Conservation (phyloP, 37 sponge, comb jelly and placozoan species). For the Aplysina aerophoba region DNA sequence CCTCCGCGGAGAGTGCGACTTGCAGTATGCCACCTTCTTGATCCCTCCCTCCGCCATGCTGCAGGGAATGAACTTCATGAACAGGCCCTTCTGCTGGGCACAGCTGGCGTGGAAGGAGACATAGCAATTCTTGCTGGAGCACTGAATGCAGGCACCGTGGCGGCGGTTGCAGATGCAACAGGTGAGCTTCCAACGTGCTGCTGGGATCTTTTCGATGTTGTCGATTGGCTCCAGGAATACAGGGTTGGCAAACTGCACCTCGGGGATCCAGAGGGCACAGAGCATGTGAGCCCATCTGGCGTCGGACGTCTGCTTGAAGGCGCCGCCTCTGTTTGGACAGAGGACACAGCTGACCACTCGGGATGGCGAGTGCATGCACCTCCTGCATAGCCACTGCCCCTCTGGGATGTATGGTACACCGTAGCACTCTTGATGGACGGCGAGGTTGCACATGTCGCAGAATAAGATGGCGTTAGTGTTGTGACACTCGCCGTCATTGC, state of each 20-base stretch:
- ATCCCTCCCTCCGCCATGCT: conserved; percentile 60
- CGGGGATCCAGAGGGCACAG: conserved; percentile 99
- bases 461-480: conserved; percentile 99
- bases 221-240: conserved; percentile 99
- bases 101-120: conserved; percentile 98
- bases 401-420: conserved; percentile 99
- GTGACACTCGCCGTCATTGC: conserved; percentile 98
- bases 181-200: conserved; percentile 94
- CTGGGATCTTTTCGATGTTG: conserved; percentile 90
- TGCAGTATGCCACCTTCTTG: conserved; percentile 91
- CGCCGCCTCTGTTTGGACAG: conserved; percentile 97
- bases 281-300: conserved; percentile 95
- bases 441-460: conserved; percentile 99
- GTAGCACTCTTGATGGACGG: conserved; percentile 99
- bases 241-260: conserved; percentile 95
- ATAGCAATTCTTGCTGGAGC: conserved; percentile 95
- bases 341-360: conserved; percentile 94
- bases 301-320: conserved; percentile 97
- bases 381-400: conserved; percentile 98
- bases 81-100: conserved; percentile 94
- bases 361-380: conserved; percentile 96
- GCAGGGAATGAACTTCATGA: conserved; percentile 88
- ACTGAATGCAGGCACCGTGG: conserved; percentile 97
- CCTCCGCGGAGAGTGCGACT: conserved; percentile 74
- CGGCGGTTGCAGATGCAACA: conserved; percentile 92